Percentiles rank a stretch among this genome's conserved stretches.
phyloP scores from a whole-genome alignment of 2,113 vertebrate genomes.

The Hippolais icterina region DNA sequence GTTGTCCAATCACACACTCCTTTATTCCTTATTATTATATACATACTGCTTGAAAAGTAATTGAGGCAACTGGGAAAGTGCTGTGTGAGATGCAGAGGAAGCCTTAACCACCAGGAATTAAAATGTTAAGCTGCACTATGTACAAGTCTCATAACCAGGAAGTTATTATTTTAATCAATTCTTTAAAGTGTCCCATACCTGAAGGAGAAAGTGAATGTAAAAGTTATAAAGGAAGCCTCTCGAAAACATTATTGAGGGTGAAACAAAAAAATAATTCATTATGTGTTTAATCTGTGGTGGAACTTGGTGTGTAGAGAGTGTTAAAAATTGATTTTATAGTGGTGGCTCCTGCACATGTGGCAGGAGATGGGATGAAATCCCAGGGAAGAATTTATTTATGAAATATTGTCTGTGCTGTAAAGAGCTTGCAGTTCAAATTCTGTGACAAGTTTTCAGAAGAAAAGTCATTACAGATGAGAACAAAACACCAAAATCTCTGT shows the following conservation, averaged over 20 bases:
- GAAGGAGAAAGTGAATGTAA: background rate
- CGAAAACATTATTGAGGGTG: background rate
- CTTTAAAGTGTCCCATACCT: background rate
- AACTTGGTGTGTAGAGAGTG: background rate
- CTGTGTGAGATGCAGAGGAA: background rate
- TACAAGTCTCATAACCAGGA: background rate
- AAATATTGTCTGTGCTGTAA: background rate
- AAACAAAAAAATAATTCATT: background rate
- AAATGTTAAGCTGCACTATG: background rate
- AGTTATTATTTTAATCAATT: conserved; percentile 13
- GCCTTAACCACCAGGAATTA: background rate
- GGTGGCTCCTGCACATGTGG: background rate
- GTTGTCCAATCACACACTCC: background rate
- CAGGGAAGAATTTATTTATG: background rate
- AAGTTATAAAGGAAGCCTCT: background rate
- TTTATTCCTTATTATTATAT: background rate
- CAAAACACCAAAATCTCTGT: background rate
- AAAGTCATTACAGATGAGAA: background rate
- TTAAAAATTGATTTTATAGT: background rate
- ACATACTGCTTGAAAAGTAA: background rate
- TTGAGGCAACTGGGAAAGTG: background rate
- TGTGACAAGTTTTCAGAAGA: background rate
- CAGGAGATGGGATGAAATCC: background rate
- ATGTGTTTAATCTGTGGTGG: background rate
- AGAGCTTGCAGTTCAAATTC: background rate